Base-by-base conservation (phyloP, 2,888 invertebrate genomes). In the Enoplolaimus lenunculus region DNA sequence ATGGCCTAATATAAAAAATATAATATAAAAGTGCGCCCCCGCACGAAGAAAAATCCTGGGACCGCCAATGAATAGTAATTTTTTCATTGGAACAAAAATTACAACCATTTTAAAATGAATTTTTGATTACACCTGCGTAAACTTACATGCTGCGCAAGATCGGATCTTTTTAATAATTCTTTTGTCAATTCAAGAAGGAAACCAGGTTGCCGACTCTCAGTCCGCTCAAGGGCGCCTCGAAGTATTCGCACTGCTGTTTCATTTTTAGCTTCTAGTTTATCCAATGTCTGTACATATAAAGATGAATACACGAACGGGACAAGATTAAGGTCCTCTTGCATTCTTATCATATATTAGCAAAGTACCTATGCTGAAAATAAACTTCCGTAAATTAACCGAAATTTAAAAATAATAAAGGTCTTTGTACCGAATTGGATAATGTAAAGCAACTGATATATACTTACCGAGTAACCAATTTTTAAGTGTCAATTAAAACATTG, bases 201-300 rank as follows among this genome's bases (percentile, higher is more conserved):
- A 33, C 71, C 71, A 7, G 71, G 71, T 28, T 45, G 60, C 26
- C 60, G 34, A 29, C 33, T 2, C 7, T 71, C 71, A 31, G 71
- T 34, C 33, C 35, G 30, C 45, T 59, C 33, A 29, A 71, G 29
- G 28, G 68, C 69, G 16, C 29, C 3, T 13, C 71, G 45, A n/a
- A 71, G 34, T 28, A 29, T 31, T 2, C 30, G 26, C 1, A 68
- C 69, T 2, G 45, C 45, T 16, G 69, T 57, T 35, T 13, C 26
- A 16, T 70, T 28, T 2, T 60, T 16, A 3, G 34, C 21, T 33
- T 71, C 71, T 2, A 71, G 31, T 21, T 34, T 26, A 16, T 71
- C 66, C 71, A 71, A 45, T 1, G 57, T 62, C 3, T 68, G 69
- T 29, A 45, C 70, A 64, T 29, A 71, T 2, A 71, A 1, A 2